Evolutionary conservation across 2,797 vertebrate species (phyloP), one percentile per base, ranked within the genome.

Genomic region (Clarias platycephalus): DNA sequence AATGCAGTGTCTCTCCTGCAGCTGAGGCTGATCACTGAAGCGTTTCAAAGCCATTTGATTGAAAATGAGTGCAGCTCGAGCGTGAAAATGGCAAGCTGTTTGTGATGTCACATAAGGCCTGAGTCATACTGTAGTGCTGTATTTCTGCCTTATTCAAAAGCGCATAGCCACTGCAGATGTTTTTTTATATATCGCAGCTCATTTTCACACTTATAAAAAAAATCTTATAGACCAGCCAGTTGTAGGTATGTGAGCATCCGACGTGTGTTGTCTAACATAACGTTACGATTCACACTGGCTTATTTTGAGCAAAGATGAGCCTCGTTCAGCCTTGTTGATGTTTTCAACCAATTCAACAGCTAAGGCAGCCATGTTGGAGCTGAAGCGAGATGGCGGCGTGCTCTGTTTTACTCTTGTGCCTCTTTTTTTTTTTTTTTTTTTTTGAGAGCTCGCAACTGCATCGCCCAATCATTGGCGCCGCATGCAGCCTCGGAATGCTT

Each of bases 51-150:
- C 87, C 88, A 89, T 89, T 89, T 89, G 88, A 89, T 77, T 88
- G 88, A 89, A 89, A 89, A 89, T 88, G 85, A 84, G 88, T 78
- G 86, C 88, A 88, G 86, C 88, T 89, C 86, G 83, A 88, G 88
- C 88, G 87, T 89, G 87, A 88, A 88, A 89, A 89, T 88, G 86
- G 86, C 88, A 89, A 86, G 88, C 87, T 89, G 88, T 89, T 89
- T 88, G 87, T 89, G 88, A 89, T 89, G 87, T 89, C 88, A 89
- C 86, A 84, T 85, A 88, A 89, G 87, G 87, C 88, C 87, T 84
- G 88, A 88, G 86, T 89, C 88, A 87, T 83, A 85, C 86, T 79
- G 83, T 84, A 81, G 87, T 76, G 84, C 86, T 68, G 86, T 64
- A 83, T 85, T 66, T 86, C 72, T 75, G 81, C 80, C 77, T 85